Evolutionary conservation across 2,888 invertebrate species (phyloP).

Genomic region (Leptinotarsa tumamoca): DNA sequence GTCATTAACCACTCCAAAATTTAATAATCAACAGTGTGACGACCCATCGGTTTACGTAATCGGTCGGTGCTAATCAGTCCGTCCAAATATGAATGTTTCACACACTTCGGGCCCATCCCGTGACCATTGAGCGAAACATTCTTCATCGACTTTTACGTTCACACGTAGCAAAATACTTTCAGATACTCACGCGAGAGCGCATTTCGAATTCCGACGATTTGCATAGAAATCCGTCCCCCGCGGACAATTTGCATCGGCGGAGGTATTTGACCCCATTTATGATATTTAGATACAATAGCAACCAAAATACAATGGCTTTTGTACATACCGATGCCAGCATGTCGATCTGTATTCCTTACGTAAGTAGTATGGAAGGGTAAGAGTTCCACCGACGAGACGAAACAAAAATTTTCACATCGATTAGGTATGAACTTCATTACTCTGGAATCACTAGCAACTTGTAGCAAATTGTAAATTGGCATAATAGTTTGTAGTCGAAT

Average conservation of each 20-base stretch:
- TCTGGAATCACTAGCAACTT: no score
- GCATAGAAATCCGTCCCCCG: conserved; percentile 13
- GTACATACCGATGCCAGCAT: background rate
- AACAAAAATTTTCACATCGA: no score
- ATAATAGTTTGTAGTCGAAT: no score
- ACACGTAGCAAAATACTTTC: conserved; percentile 7
- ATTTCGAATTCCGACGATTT: conserved; percentile 11
- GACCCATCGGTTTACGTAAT: background rate
- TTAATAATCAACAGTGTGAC: background rate
- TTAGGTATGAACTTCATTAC: no score
- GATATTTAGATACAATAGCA: conserved; percentile 16
- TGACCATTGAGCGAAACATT: background rate
- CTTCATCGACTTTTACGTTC: background rate
- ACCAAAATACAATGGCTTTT: conserved; percentile 2
- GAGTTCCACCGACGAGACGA: no score
- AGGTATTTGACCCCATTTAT: conserved; percentile 26
- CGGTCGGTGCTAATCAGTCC: background rate
- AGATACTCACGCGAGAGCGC: background rate
- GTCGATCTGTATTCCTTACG: background rate
- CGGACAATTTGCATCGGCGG: conserved; percentile 4
- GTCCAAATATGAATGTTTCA: background rate
- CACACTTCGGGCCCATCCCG: background rate
- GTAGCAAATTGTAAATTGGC: no score
- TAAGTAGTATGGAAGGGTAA: no score
- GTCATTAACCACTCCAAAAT: background rate